phyloP scores from a whole-genome alignment of 35 echinoderm and acorn worm genomes.

The Eucidaris tribuloides region DNA sequence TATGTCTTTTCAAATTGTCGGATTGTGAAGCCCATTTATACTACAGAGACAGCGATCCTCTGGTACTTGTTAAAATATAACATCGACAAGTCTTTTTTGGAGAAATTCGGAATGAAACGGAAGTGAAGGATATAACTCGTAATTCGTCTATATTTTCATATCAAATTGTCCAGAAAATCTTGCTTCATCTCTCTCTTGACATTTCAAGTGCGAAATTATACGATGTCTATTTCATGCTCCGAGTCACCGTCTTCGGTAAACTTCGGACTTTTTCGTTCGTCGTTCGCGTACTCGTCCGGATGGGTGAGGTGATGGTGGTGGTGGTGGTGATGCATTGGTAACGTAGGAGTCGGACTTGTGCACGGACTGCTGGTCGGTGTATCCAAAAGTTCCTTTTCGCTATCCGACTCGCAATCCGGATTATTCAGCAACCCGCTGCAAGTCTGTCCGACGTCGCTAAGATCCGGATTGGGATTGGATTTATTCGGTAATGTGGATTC shows the following conservation, averaged over 20 bases:
- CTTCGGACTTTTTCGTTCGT: not conserved
- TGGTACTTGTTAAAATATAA: not conserved
- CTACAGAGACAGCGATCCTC: too few species aligned
- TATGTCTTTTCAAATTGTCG: too few species aligned
- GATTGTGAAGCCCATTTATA: too few species aligned
- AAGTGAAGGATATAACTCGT: not conserved
- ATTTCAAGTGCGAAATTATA: not conserved
- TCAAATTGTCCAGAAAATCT: not conserved
- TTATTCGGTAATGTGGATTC: slow-evolving; percentile 94
- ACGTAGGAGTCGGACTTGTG: slow-evolving; percentile 40
- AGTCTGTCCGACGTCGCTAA: slow-evolving; percentile 78
- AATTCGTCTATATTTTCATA: not conserved
- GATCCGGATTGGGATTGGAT: slow-evolving; percentile 97
- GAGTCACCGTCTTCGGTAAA: slow-evolving; percentile 5
- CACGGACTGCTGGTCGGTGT: slow-evolving; percentile 75
- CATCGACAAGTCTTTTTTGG: not conserved
- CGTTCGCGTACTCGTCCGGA: not conserved
- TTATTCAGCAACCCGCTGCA: slow-evolving; percentile 11
- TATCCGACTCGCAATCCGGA: slow-evolving; percentile 23
- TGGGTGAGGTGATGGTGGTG: not conserved
- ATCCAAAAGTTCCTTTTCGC: slow-evolving; percentile 51
- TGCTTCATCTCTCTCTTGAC: not conserved
- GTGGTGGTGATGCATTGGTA: not conserved
- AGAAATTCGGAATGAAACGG: not conserved
- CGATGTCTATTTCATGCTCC: slow-evolving; percentile 17